Percentiles rank a stretch among this genome's conserved stretches.
Conservation (phyloP, 2,113 vertebrate species). For the Damaliscus lunatus region DNA sequence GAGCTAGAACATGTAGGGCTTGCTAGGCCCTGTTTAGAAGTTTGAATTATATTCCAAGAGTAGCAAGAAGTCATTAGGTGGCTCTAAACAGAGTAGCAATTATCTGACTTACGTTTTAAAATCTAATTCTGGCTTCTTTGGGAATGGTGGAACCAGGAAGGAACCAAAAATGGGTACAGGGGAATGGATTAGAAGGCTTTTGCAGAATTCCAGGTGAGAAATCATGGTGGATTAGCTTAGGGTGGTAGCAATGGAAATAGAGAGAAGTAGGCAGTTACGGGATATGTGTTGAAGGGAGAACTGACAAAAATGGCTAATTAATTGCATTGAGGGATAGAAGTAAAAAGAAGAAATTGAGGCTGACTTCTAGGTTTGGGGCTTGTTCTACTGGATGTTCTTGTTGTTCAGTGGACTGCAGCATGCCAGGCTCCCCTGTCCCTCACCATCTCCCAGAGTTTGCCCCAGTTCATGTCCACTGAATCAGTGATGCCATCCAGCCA, state of each 20-base stretch:
- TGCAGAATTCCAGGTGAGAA: background rate
- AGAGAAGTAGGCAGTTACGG: background rate
- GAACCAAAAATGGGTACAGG: background rate
- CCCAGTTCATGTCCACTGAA: background rate
- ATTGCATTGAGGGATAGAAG: background rate
- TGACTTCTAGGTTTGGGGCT: background rate
- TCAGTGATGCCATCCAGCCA: background rate
- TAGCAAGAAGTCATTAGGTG: background rate
- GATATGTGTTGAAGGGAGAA: background rate
- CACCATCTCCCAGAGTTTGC: background rate
- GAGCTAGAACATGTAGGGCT: background rate
- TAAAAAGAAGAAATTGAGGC: background rate
- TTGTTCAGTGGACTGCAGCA: background rate
- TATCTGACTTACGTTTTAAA: background rate
- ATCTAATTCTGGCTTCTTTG: background rate
- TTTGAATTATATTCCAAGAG: constrained; percentile 2
- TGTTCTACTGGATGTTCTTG: background rate
- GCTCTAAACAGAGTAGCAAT: background rate
- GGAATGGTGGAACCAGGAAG: background rate
- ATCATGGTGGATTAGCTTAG: background rate
- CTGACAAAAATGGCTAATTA: background rate
- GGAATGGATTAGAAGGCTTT: background rate
- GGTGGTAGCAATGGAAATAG: background rate
- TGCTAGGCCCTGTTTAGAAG: background rate
- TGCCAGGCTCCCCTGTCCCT: background rate